Evolutionary conservation across 2,888 invertebrate genomes (phyloP), one percentile per base, ranked within the genome.

Genomic region (Meiosimyza decipiens): DNA sequence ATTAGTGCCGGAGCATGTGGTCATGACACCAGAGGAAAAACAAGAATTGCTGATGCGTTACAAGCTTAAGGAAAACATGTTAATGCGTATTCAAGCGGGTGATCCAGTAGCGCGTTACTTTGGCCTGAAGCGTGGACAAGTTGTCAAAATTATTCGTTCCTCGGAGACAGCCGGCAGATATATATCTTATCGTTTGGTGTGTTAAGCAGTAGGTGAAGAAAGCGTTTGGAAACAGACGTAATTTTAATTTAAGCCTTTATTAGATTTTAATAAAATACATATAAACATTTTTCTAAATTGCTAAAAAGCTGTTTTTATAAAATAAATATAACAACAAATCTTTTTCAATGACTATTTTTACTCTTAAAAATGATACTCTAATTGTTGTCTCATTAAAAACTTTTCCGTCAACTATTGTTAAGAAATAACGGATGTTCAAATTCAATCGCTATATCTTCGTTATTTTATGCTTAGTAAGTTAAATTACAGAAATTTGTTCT

Each of bases 81-180:
- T 99, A 84, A 99, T 99, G 94, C 92, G 99, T 85, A 99, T 99
- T 85, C 99, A 99, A 88, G 96, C 95, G 11, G 97, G 98, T 68
- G 99, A 99, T 89, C 99, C 99, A 0, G 99, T 99, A 1, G 96
- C 99, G 0, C 90, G 99, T 84, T 99, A 99, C 88, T 99, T 98
- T 89, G 99, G 99, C 74, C 90, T 99, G 12, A 98, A 98, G 87
- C 91, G 99, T 88, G 99, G 99, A 79, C 99, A 99, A 91, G 96
- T 97, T 77, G 98, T 99, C 66, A 99, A 99, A 89, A 99, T 99
- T 86, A 98, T 99, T 82, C 91, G 99, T 79, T 94, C 98, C 9
- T 98, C 98, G 33, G 99, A 98, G 89, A 99, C 99, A 55, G 99
- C 99, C 49, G 99, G 99, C 60, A 91, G 98, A 84, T 99, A 99